Percentiles rank a stretch among this genome's conserved stretches.
phyloP scores from a whole-genome alignment of 2,888 invertebrate genomes.

The Onthophagus sagittarius region DNA sequence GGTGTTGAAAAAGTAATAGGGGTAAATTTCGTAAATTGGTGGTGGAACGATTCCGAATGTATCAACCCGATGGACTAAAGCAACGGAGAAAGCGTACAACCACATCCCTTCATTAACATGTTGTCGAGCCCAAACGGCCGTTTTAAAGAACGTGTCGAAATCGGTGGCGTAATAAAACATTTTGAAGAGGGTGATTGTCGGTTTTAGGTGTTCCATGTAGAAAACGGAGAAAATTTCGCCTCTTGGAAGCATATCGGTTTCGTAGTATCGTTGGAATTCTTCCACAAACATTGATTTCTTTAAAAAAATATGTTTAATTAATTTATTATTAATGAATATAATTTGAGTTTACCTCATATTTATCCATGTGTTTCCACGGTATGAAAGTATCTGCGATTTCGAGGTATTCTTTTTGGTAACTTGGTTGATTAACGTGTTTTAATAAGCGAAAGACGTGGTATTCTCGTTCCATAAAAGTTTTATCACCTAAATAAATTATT shows the following conservation, averaged over 20 bases:
- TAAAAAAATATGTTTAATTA: slow-evolving; percentile 30
- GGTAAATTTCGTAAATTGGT: slow-evolving; percentile 69
- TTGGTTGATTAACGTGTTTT: slow-evolving; percentile 61
- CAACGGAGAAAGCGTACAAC: slow-evolving; percentile 60
- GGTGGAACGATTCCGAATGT: slow-evolving; percentile 64
- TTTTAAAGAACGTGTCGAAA: slow-evolving; percentile 65
- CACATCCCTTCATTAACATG: slow-evolving; percentile 67
- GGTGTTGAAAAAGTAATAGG: slow-evolving; percentile 66
- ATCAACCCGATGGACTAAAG: slow-evolving; percentile 61
- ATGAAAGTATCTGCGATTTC: slow-evolving; percentile 56
- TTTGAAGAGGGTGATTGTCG: slow-evolving; percentile 62
- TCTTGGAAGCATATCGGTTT: slow-evolving; percentile 56
- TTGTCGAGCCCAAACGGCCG: slow-evolving; percentile 65
- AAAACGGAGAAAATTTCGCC: slow-evolving; percentile 60
- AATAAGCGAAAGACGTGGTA: slow-evolving; percentile 56
- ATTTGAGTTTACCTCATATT: slow-evolving; percentile 34
- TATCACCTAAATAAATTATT: slow-evolving; percentile 24
- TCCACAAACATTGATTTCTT: slow-evolving; percentile 58
- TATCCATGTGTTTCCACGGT: slow-evolving; percentile 50
- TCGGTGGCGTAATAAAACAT: slow-evolving; percentile 67
- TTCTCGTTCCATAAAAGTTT: slow-evolving; percentile 33
- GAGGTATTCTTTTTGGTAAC: slow-evolving; percentile 51
- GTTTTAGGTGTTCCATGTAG: slow-evolving; percentile 57
- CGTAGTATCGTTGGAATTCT: slow-evolving; percentile 54
- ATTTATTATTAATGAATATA: not conserved